Evolutionary conservation across 2,797 vertebrate species (phyloP).

Genomic region (Cyprinella venusta): DNA sequence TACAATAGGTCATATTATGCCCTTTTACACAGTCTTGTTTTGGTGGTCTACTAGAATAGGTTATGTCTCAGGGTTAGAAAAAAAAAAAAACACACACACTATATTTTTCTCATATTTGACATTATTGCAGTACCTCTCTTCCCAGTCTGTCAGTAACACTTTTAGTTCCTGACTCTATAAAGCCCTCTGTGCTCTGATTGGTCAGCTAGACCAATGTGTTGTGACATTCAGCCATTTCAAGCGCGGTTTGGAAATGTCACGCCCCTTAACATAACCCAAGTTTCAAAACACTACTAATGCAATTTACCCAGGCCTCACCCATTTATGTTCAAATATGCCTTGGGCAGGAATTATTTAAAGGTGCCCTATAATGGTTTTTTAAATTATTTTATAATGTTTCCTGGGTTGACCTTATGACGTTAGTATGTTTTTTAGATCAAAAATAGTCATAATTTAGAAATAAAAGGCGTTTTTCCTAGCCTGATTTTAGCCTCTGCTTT

Average conservation of each 20-base stretch:
- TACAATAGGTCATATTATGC: not conserved
- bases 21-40: not conserved
- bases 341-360: too few relatives aligned
- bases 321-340: not conserved
- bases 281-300: not conserved
- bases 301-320: not conserved
- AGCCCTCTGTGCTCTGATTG: not conserved
- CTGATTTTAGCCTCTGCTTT: too few relatives aligned
- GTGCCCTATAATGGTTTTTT: too few relatives aligned
- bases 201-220: not conserved
- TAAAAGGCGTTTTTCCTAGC: too few relatives aligned
- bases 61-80: not conserved
- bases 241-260: too few relatives aligned
- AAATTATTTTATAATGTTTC: too few relatives aligned
- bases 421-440: too few relatives aligned
- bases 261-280: too few relatives aligned
- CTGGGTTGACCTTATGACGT: too few relatives aligned
- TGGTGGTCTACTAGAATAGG: not conserved
- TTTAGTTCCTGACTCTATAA: not conserved
- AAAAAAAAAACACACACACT: not conserved
- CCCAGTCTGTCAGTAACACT: not conserved
- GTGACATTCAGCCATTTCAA: not conserved
- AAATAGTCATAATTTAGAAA: too few relatives aligned
- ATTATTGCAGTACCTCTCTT: not conserved
- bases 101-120: not conserved